A percentile compares a stretch with the other conserved stretches of the same genome.
These are phyloP conservation scores for Macrosteles quadrilineatus DNA, from an alignment of 1,140 invertebrate species.

Conservation along the genomic window DNA sequence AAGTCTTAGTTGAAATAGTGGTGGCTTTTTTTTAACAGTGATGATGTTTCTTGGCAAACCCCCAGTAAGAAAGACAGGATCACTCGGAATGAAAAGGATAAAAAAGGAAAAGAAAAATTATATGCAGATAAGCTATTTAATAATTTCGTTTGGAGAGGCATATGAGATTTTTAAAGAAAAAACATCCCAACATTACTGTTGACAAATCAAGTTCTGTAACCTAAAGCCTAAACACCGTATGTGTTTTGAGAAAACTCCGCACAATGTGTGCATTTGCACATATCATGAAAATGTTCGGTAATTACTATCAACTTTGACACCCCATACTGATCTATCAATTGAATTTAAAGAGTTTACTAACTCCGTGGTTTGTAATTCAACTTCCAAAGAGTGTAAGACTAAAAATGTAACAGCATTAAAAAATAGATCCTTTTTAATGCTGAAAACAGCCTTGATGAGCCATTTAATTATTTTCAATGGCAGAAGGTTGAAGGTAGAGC, in stretches of 20 bases:
- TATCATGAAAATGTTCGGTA: not conserved
- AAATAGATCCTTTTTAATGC: not conserved
- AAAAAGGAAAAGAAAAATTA: not conserved
- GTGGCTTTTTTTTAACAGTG: not conserved
- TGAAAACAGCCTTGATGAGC: not conserved
- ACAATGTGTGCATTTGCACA: slow-evolving; percentile 7
- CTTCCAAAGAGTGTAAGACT: not conserved
- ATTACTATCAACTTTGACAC: not conserved
- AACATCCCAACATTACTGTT: not conserved
- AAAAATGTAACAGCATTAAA: not conserved
- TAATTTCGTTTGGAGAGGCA: not conserved
- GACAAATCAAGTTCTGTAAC: slow-evolving; percentile 1
- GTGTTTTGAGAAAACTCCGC: not conserved
- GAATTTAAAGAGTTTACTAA: slow-evolving; percentile 1
- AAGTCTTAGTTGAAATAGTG: not conserved
- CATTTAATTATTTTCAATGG: not conserved
- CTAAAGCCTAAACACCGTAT: not conserved
- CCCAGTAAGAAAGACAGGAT: not conserved
- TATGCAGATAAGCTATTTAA: not conserved
- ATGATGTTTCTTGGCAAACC: not conserved
- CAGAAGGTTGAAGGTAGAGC: not conserved
- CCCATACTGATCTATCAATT: not conserved
- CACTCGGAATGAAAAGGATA: not conserved
- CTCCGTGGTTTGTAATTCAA: not conserved
- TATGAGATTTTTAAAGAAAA: not conserved